Conservation (phyloP, 2,797 vertebrate genomes). For the Pachyuromys duprasi region DNA sequence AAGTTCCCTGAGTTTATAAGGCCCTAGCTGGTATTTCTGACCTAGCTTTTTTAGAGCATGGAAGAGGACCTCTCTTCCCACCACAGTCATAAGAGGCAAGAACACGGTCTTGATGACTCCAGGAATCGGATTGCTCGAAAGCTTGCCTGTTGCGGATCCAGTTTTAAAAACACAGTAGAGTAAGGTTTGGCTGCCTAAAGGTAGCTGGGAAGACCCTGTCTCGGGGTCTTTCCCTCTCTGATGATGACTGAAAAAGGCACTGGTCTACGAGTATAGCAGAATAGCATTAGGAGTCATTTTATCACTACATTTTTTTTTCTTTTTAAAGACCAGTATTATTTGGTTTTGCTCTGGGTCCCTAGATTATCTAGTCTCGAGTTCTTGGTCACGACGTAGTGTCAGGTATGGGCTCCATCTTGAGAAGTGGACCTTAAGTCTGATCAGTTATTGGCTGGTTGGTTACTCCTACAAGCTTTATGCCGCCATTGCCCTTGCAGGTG, state of each 20-base stretch:
- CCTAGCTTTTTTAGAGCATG: neutral
- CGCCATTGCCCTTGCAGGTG: neutral
- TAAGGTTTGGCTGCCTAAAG: constrained; percentile 4
- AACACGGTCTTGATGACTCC: neutral
- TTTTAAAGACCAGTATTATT: neutral
- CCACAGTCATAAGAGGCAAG: neutral
- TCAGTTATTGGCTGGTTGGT: neutral
- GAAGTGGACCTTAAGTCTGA: neutral
- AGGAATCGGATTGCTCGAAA: neutral
- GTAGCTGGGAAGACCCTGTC: neutral
- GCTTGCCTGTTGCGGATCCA: neutral
- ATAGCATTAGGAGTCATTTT: neutral
- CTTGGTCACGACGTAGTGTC: neutral
- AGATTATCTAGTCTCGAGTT: neutral
- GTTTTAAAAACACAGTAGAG: neutral
- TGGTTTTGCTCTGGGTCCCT: neutral
- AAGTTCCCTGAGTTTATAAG: constrained; percentile 26
- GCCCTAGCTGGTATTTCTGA: neutral
- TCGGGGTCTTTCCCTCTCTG: neutral
- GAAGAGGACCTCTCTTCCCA: neutral
- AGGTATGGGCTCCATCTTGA: neutral
- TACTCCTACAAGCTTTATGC: neutral
- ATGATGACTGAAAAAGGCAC: neutral
- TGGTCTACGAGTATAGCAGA: neutral
- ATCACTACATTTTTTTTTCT: neutral